Percentiles rank a stretch among this genome's conserved stretches.
These are phyloP conservation scores for Latrodectus hesperus DNA, from an alignment of 2,888 invertebrate species.

Conservation along the genomic window DNA sequence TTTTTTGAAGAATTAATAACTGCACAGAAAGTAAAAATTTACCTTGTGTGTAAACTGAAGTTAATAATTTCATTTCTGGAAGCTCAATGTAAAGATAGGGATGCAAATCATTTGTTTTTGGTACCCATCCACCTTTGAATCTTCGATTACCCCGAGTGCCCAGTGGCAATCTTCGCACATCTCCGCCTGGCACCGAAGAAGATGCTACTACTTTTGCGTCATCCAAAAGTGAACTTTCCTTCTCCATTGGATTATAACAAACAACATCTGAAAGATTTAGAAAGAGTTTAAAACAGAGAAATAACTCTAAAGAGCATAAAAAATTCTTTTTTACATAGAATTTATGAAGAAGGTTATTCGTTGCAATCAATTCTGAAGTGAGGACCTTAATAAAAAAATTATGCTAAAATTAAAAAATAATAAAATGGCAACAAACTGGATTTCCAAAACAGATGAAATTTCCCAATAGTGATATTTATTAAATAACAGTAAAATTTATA, in stretches of 20 bases:
- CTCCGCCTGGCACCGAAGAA: conserved; percentile 61
- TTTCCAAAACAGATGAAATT: too few relatives aligned
- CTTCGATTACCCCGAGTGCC: conserved; percentile 66
- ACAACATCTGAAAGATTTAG: conserved; percentile 16
- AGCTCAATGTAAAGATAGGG: conserved; percentile 73
- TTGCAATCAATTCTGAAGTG: too few relatives aligned
- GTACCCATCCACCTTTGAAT: conserved; percentile 73
- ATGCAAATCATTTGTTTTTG: conserved; percentile 71
- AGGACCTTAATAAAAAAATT: too few relatives aligned
- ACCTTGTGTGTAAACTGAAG: conserved; percentile 73
- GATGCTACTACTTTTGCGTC: conserved; percentile 55
- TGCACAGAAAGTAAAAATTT: background rate
- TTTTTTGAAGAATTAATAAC: background rate
- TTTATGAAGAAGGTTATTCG: too few relatives aligned
- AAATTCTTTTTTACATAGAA: too few relatives aligned
- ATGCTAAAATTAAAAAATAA: too few relatives aligned
- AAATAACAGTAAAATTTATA: too few relatives aligned
- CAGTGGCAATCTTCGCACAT: conserved; percentile 50
- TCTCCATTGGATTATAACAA: conserved; percentile 66
- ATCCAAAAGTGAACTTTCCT: conserved; percentile 48
- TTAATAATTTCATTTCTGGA: conserved; percentile 70
- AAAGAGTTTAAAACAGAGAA: background rate
- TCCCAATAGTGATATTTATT: too few relatives aligned
- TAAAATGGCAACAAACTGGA: too few relatives aligned
- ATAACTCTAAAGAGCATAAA: too few relatives aligned